Evolutionary conservation across 2,888 invertebrate species (phyloP).

Genomic region (Paralinhomoeus sp.): DNA sequence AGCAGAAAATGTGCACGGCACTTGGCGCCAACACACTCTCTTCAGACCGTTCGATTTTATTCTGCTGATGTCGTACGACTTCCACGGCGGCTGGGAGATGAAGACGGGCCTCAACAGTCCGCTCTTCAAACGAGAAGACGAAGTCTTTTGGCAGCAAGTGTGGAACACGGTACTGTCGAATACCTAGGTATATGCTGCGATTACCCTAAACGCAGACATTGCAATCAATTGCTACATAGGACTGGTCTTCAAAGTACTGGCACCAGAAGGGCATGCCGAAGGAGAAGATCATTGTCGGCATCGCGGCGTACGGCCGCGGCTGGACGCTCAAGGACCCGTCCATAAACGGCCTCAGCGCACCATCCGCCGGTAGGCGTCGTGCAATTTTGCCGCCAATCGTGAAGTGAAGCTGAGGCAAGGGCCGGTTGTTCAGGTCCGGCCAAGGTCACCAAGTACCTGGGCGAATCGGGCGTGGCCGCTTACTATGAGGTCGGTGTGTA

Average conservation of each 20-base stretch:
- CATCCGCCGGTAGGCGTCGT: constrained; percentile 5
- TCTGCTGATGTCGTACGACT: constrained; percentile 18
- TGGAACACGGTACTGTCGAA: constrained; percentile 16
- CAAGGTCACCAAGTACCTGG: constrained; percentile 16
- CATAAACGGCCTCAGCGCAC: constrained; percentile 4
- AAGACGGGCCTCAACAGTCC: constrained; percentile 15
- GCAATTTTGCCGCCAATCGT: no score
- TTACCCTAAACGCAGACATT: no score
- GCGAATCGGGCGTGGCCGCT: constrained; percentile 76
- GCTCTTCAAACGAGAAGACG: constrained; percentile 10
- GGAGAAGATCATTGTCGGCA: constrained; percentile 16
- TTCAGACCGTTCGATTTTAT: constrained; percentile 14
- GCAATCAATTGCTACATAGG: no score
- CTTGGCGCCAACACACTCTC: neutral
- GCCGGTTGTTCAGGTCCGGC: neutral
- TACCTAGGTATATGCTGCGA: no score
- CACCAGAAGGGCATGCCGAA: constrained; percentile 17
- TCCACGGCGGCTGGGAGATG: constrained; percentile 14
- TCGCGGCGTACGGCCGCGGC: constrained; percentile 20
- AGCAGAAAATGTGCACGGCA: neutral
- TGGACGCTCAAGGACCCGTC: constrained; percentile 13
- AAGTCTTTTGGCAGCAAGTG: constrained; percentile 10
- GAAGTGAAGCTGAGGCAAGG: no score
- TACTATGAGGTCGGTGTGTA: constrained; percentile 59
- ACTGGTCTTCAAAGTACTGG: constrained; percentile 60